These are phyloP conservation scores for Orthosia incerta DNA, from an alignment of 2,888 invertebrate species.

Conservation along the genomic window DNA sequence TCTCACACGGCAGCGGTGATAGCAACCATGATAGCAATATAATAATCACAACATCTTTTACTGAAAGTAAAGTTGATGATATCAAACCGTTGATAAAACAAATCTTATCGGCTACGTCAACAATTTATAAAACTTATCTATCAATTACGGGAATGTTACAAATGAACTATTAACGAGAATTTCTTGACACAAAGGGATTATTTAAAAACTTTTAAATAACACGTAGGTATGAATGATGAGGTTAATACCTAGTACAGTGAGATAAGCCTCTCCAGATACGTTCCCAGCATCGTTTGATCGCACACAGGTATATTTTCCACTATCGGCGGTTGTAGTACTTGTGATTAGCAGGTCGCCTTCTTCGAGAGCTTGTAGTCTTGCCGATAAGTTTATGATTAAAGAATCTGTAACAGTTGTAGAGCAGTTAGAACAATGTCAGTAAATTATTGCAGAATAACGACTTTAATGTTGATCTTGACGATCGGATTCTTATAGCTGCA, in stretches of 20 bases:
- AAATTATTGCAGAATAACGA: background rate
- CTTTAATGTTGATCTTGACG: background rate
- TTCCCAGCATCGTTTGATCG: conserved; percentile 97
- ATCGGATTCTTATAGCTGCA: background rate
- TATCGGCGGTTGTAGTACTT: conserved; percentile 95
- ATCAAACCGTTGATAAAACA: conserved; percentile 34
- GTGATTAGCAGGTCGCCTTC: conserved; percentile 97
- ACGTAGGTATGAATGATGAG: conserved; percentile 25
- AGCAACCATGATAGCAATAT: conserved; percentile 26
- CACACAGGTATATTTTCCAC: conserved; percentile 97
- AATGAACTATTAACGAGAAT: conserved; percentile 31
- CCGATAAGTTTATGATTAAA: conserved; percentile 89
- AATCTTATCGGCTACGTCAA: conserved; percentile 48
- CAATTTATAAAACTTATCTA: conserved; percentile 26
- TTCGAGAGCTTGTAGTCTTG: conserved; percentile 96
- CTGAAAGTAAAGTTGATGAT: conserved; percentile 28
- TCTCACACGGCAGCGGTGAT: conserved; percentile 12
- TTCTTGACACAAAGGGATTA: conserved; percentile 4
- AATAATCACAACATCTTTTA: conserved; percentile 18
- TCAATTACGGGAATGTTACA: conserved; percentile 40
- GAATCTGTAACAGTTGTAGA: conserved; percentile 79
- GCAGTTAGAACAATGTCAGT: background rate
- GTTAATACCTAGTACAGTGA: conserved; percentile 94
- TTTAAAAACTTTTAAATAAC: conserved; percentile 22
- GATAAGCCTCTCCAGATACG: conserved; percentile 95